Conservation (phyloP, 2,797 vertebrate genomes). For the Tadarida brasiliensis region DNA sequence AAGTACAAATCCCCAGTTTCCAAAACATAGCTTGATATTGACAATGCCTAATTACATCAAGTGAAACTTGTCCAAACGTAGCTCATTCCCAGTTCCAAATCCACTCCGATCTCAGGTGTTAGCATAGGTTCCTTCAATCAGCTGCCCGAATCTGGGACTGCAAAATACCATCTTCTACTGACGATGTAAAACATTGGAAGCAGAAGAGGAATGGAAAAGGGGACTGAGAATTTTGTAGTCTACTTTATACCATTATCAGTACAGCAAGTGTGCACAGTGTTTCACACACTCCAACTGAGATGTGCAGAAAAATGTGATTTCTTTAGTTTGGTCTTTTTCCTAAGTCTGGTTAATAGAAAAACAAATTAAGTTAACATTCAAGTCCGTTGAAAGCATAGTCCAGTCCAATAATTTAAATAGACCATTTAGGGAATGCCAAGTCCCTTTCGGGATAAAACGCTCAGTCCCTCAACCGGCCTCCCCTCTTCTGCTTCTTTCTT, state of each 20-base stretch:
- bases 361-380: slow-evolving; percentile 24
- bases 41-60: neutral
- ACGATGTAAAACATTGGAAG: neutral
- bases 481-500: neutral
- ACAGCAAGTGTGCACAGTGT: neutral
- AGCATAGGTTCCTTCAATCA: neutral
- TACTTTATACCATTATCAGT: neutral
- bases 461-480: neutral
- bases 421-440: neutral
- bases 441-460: neutral
- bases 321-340: slow-evolving; percentile 31
- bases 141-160: neutral
- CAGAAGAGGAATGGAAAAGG: neutral
- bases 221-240: neutral
- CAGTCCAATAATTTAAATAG: neutral
- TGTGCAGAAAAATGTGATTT: neutral
- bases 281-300: neutral
- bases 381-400: neutral
- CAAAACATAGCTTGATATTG: neutral
- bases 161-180: neutral
- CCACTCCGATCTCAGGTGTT: neutral
- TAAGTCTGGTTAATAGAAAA: slow-evolving; percentile 47
- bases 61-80: neutral
- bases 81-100: neutral
- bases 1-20: neutral